These are phyloP conservation scores for Petrocephalus microphthalmus DNA, from an alignment of 2,113 vertebrate species.

Conservation along the genomic window DNA sequence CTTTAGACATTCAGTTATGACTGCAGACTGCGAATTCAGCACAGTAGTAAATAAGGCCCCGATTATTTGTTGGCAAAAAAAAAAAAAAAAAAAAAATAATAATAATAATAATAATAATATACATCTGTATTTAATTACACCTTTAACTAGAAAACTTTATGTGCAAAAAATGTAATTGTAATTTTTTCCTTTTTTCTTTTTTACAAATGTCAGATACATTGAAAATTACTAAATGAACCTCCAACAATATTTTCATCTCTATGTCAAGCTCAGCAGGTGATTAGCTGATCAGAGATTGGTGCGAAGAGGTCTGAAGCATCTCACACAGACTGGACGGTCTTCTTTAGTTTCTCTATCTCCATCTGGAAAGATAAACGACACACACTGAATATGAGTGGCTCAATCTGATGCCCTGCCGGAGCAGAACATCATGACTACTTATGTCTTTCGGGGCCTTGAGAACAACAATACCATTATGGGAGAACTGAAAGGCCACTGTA, in stretches of 20 bases:
- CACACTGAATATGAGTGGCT: not conserved
- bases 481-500: not conserved
- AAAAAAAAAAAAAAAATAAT: slow-evolving; percentile 42
- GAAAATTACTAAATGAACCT: slow-evolving; percentile 40
- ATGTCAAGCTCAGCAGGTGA: slow-evolving; percentile 17
- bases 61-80: slow-evolving; percentile 73
- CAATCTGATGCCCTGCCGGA: not conserved
- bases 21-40: slow-evolving; percentile 69
- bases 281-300: not conserved
- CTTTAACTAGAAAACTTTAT: slow-evolving; percentile 48
- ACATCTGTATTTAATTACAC: slow-evolving; percentile 58
- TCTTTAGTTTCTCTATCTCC: slow-evolving; percentile 90
- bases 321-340: slow-evolving; percentile 73
- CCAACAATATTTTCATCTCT: slow-evolving; percentile 25
- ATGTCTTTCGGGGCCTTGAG: not conserved
- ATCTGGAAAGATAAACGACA: slow-evolving; percentile 55
- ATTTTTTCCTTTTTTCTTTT: slow-evolving; percentile 27
- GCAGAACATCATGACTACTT: not conserved
- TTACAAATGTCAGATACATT: slow-evolving; percentile 55
- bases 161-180: slow-evolving; percentile 61
- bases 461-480: not conserved
- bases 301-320: slow-evolving; percentile 14
- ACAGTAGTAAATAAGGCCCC: slow-evolving; percentile 92
- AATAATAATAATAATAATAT: slow-evolving; percentile 46
- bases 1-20: slow-evolving; percentile 48